phyloP scores from a whole-genome alignment of 2,888 invertebrate genomes.

The Belgica antarctica region DNA sequence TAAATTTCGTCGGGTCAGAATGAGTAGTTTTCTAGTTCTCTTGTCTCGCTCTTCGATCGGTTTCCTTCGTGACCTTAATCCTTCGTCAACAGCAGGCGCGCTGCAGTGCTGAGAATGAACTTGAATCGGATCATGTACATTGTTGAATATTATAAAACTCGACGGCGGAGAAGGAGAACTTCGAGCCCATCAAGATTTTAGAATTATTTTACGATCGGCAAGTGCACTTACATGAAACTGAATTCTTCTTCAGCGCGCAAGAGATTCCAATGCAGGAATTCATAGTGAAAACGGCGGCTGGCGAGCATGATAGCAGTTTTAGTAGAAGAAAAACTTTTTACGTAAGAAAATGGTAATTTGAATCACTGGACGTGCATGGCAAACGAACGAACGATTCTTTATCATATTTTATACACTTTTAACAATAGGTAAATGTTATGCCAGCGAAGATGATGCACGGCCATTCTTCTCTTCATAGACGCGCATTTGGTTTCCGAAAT shows the following conservation, averaged over 20 bases:
- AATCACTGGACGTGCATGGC: not conserved
- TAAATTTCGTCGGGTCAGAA: constrained; percentile 10
- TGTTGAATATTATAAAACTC: not conserved
- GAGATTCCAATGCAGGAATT: not conserved
- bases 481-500: not conserved
- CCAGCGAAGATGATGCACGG: not conserved
- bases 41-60: not conserved
- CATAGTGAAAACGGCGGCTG: not conserved
- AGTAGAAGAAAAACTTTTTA: not conserved
- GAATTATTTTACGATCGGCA: constrained; percentile 1
- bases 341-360: not conserved
- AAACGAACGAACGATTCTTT: not conserved
- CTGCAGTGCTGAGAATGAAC: not conserved
- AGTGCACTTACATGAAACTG: not conserved
- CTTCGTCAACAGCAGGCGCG: not conserved
- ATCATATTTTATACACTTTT: not conserved
- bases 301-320: not conserved
- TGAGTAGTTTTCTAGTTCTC: constrained; percentile 1
- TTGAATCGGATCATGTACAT: not conserved
- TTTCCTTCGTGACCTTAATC: not conserved
- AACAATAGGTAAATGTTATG: not conserved
- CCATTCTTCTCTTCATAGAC: not conserved
- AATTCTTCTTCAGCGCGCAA: not conserved
- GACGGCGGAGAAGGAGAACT: not conserved
- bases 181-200: not conserved